Conservation (phyloP, 2,888 invertebrate species). For the Mesoligia furuncula region DNA sequence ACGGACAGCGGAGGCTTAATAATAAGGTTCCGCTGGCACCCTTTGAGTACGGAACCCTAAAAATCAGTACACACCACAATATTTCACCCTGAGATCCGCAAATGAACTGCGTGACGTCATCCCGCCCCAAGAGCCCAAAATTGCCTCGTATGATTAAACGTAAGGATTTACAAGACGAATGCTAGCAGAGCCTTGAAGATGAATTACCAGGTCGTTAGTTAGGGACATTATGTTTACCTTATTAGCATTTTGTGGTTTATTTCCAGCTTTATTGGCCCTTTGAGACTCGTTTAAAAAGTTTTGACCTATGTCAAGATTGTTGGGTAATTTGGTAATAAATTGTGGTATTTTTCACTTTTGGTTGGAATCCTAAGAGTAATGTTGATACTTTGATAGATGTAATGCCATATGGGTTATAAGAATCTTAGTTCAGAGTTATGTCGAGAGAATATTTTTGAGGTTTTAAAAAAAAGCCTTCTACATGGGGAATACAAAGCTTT, state of each 20-base stretch:
- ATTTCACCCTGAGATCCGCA: constrained; percentile 23
- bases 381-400: background rate
- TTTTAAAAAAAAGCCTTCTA: background rate
- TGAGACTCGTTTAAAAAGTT: constrained; percentile 19
- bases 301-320: background rate
- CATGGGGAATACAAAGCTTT: background rate
- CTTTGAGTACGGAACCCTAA: background rate
- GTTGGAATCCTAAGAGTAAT: background rate
- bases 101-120: constrained; percentile 58
- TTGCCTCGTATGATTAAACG: constrained; percentile 74
- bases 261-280: constrained; percentile 17
- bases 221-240: constrained; percentile 39
- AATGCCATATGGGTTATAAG: background rate
- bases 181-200: constrained; percentile 61
- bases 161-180: constrained; percentile 72
- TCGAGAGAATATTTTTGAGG: background rate
- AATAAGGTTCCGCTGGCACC: background rate
- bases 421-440: background rate
- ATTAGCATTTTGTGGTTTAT: constrained; percentile 40
- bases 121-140: constrained; percentile 60
- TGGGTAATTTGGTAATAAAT: constrained; percentile 7
- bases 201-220: constrained; percentile 39
- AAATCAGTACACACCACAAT: constrained; percentile 30
- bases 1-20: background rate
- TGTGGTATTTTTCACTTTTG: constrained; percentile 8